phyloP scores from a whole-genome alignment of 2,888 invertebrate genomes.

The Protodeltote pygarga region DNA sequence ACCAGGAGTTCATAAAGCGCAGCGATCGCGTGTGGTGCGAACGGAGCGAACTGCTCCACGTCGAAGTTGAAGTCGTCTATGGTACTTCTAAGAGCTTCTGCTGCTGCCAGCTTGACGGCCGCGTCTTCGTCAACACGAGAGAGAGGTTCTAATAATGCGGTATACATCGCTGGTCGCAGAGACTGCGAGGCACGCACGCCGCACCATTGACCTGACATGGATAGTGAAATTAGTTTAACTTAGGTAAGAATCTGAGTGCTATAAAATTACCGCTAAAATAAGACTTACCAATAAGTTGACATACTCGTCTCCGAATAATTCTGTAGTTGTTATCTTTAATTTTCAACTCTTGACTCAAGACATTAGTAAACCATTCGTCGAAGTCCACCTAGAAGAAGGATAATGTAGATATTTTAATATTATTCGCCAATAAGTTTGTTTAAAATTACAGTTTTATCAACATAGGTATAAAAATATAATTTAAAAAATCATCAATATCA shows the following conservation, averaged over 20 bases:
- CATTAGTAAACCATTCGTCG: conserved; percentile 95
- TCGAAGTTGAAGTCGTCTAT: conserved; percentile 98
- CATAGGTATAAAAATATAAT: too few relatives aligned
- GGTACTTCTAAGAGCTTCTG: conserved; percentile 93
- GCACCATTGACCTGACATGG: conserved; percentile 88
- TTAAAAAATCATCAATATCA: too few relatives aligned
- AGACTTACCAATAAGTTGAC: conserved; percentile 91
- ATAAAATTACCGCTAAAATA: neutral
- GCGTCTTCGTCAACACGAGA: conserved; percentile 90
- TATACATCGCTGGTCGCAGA: conserved; percentile 93
- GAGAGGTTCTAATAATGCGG: conserved; percentile 91
- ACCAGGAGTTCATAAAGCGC: conserved; percentile 94
- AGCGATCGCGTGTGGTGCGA: conserved; percentile 92
- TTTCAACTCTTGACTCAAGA: conserved; percentile 93
- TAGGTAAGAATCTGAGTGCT: too few relatives aligned
- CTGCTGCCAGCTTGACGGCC: conserved; percentile 95
- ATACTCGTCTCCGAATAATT: conserved; percentile 94
- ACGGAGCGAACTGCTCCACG: conserved; percentile 94
- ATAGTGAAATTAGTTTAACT: neutral
- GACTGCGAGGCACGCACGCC: conserved; percentile 93
- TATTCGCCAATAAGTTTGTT: too few relatives aligned
- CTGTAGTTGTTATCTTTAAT: conserved; percentile 93
- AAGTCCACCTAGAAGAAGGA: conserved; percentile 93
- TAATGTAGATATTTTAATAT: too few relatives aligned
- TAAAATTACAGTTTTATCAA: neutral